Percentiles rank a stretch among this genome's conserved stretches.
Evolutionary conservation across 2,888 invertebrate species (phyloP).

Genomic region (Hedya salicella): DNA sequence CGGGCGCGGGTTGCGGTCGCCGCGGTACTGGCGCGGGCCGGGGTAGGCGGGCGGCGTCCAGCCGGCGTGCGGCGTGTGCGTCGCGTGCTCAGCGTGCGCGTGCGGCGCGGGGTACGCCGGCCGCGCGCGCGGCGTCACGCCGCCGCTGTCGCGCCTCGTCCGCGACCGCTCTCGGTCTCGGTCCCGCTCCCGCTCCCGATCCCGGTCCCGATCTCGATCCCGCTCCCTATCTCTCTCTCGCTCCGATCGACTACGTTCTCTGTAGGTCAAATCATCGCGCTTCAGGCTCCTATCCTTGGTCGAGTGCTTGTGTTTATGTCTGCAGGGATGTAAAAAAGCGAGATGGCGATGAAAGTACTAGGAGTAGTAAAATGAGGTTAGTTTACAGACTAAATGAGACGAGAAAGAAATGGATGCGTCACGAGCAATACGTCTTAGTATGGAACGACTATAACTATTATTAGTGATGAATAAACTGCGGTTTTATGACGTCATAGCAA

Average conservation of each 20-base stretch:
- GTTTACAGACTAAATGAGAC: slow-evolving; percentile 16
- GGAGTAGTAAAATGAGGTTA: slow-evolving; percentile 48
- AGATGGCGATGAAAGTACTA: slow-evolving; percentile 71
- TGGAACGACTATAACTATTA: not conserved
- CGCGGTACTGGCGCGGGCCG: slow-evolving; percentile 75
- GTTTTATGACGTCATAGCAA: not conserved
- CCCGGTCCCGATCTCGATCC: slow-evolving; percentile 85
- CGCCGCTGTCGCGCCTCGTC: slow-evolving; percentile 77
- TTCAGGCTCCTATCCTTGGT: slow-evolving; percentile 78
- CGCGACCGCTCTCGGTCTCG: slow-evolving; percentile 71
- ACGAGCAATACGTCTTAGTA: not conserved
- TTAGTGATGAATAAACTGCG: not conserved
- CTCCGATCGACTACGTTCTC: slow-evolving; percentile 78
- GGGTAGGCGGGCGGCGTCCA: slow-evolving; percentile 72
- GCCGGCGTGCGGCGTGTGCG: slow-evolving; percentile 62
- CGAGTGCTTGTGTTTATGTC: slow-evolving; percentile 82
- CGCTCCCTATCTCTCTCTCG: slow-evolving; percentile 85
- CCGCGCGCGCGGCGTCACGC: slow-evolving; percentile 61
- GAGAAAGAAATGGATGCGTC: slow-evolving; percentile 12
- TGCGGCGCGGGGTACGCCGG: slow-evolving; percentile 62
- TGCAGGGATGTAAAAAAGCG: slow-evolving; percentile 78
- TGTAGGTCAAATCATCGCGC: slow-evolving; percentile 82
- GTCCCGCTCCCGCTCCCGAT: slow-evolving; percentile 83
- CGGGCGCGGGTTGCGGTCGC: slow-evolving; percentile 78
- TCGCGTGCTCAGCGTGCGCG: slow-evolving; percentile 58